These are phyloP conservation scores for Urophycis tenuis DNA, from an alignment of 2,797 vertebrate species.

Conservation along the genomic window DNA sequence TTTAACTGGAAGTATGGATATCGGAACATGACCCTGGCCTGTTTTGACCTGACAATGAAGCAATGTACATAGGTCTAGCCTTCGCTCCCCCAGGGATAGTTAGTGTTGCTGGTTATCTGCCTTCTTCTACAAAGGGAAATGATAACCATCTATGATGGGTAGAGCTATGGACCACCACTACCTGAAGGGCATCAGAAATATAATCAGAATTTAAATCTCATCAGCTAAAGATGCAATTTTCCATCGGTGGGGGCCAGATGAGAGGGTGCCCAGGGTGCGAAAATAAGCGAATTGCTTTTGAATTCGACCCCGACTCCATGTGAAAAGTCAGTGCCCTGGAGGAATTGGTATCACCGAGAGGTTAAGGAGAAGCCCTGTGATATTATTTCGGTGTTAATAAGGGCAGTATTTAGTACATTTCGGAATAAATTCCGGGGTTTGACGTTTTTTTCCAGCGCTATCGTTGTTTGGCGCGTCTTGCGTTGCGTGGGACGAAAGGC, in stretches of 20 bases:
- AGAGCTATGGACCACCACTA: conserved; percentile 23
- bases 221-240: conserved; percentile 64
- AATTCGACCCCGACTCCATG: conserved; percentile 50
- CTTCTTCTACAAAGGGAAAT: conserved; percentile 5
- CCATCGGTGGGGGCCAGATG: conserved; percentile 21
- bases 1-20: too few species aligned
- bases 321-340: conserved; percentile 38
- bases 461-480: conserved; percentile 38
- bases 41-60: conserved; percentile 30
- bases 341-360: conserved; percentile 45
- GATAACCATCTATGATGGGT: conserved; percentile 26
- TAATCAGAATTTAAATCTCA: conserved; percentile 74
- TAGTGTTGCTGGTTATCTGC: conserved; percentile 32
- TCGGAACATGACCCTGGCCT: too few species aligned
- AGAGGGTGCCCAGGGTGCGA: conserved; percentile 39
- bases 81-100: background rate
- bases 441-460: conserved; percentile 29
- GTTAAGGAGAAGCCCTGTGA: conserved; percentile 61
- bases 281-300: conserved; percentile 64
- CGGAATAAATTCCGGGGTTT: conserved; percentile 45
- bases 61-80: conserved; percentile 38
- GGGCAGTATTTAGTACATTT: conserved; percentile 49
- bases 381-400: conserved; percentile 54
- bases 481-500: conserved; percentile 19
- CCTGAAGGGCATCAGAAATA: conserved; percentile 69